Conservation (phyloP, 2,888 invertebrate genomes). For the Hoplodrina blanda region DNA sequence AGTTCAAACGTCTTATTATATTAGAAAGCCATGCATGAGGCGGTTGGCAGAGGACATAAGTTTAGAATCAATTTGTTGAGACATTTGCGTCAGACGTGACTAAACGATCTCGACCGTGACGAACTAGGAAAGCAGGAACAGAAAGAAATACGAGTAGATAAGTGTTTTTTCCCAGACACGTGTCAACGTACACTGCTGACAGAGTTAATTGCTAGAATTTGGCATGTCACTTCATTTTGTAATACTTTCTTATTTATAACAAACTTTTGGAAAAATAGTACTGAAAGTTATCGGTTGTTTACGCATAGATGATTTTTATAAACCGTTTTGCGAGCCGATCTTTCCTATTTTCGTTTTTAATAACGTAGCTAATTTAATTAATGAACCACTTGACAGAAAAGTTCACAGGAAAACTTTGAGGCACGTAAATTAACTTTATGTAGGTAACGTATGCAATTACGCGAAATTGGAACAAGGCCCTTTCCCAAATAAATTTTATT, state of each 20-base stretch:
- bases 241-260: conserved; percentile 38
- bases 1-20: conserved; percentile 55
- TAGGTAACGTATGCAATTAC: conserved; percentile 61
- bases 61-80: conserved; percentile 52
- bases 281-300: conserved; percentile 10
- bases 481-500: conserved; percentile 74
- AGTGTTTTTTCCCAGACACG: conserved; percentile 47
- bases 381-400: conserved; percentile 19
- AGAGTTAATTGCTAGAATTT: conserved; percentile 55
- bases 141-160: conserved; percentile 54
- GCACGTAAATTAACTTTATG: conserved; percentile 42
- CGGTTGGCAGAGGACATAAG: conserved; percentile 55
- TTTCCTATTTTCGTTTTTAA: conserved; percentile 30
- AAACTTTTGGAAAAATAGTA: conserved; percentile 16
- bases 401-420: conserved; percentile 32
- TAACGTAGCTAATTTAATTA: conserved; percentile 12
- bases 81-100: conserved; percentile 61
- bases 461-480: conserved; percentile 76
- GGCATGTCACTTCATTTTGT: conserved; percentile 42
- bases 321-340: background rate
- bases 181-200: conserved; percentile 38
- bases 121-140: conserved; percentile 43
- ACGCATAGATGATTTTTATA: conserved; percentile 10
- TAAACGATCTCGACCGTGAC: conserved; percentile 52
- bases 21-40: conserved; percentile 44